Conservation (phyloP, 2,113 vertebrate species). For the Protobothrops mucrosquamatus region DNA sequence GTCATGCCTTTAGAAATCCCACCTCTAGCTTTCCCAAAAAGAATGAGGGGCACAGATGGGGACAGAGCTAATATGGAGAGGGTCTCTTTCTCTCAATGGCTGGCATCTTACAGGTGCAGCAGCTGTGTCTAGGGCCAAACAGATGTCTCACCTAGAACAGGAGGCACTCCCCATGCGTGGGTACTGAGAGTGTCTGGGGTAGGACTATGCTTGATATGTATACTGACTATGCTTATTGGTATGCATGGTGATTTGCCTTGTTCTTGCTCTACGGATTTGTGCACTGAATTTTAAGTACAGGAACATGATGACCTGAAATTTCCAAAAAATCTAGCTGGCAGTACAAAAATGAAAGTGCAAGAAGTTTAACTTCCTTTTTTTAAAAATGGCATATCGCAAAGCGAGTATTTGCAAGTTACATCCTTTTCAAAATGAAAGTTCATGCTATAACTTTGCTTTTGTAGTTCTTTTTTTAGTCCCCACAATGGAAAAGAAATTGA, state of each 20-base stretch:
- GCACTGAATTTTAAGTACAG: neutral
- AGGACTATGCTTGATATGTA: neutral
- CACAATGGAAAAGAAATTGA: neutral
- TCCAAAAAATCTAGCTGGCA: neutral
- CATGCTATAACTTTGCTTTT: neutral
- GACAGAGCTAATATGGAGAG: too few relatives aligned
- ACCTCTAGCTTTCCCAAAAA: neutral
- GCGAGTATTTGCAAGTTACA: neutral
- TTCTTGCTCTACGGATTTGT: neutral
- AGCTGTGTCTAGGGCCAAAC: neutral
- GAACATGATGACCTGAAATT: neutral
- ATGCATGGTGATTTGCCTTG: neutral
- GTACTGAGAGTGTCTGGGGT: neutral
- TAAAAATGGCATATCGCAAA: neutral
- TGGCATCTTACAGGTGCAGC: neutral
- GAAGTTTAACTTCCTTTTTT: neutral
- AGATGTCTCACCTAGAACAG: neutral
- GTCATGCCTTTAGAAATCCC: neutral
- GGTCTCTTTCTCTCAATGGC: neutral
- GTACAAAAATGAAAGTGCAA: slow-evolving; percentile 12
- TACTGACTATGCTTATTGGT: neutral
- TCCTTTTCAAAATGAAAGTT: slow-evolving; percentile 1
- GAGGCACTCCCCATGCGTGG: neutral
- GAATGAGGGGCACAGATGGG: neutral
- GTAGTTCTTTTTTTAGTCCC: neutral